Conservation (phyloP, 1,140 invertebrate genomes). For the Amyelois transitella region DNA sequence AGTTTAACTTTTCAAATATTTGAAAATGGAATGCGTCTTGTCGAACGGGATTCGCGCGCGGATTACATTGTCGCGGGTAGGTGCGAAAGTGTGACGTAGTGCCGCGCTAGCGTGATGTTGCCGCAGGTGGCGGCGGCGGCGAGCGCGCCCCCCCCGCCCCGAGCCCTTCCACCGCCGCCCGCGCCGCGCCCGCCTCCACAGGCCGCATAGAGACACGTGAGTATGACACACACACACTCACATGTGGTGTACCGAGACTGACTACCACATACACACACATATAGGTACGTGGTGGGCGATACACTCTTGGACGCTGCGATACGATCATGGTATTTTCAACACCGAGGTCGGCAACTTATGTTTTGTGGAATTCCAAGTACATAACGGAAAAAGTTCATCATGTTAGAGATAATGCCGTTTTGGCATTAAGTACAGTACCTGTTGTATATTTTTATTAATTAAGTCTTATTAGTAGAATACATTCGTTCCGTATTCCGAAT, state of each 20-base stretch:
- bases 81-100: conserved; percentile 8
- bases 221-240: conserved; percentile 29
- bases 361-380: no score
- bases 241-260: conserved; percentile 47
- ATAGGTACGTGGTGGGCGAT: no score
- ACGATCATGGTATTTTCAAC: no score
- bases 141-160: conserved; percentile 49
- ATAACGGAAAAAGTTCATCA: no score
- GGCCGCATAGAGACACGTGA: conserved; percentile 18
- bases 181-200: conserved; percentile 15
- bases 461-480: no score
- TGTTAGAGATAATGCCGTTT: no score
- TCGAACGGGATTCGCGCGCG: neutral
- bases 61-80: neutral
- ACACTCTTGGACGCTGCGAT: no score
- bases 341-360: no score
- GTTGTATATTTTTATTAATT: no score
- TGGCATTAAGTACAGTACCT: no score
- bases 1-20: no score
- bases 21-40: neutral
- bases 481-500: no score
- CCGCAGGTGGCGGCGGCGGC: conserved; percentile 52
- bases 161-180: conserved; percentile 73
- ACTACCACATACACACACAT: conserved; percentile 26
- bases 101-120: conserved; percentile 40